Evolutionary conservation across 2,888 invertebrate genomes (phyloP).

Genomic region (Cremastinae sp.): DNA sequence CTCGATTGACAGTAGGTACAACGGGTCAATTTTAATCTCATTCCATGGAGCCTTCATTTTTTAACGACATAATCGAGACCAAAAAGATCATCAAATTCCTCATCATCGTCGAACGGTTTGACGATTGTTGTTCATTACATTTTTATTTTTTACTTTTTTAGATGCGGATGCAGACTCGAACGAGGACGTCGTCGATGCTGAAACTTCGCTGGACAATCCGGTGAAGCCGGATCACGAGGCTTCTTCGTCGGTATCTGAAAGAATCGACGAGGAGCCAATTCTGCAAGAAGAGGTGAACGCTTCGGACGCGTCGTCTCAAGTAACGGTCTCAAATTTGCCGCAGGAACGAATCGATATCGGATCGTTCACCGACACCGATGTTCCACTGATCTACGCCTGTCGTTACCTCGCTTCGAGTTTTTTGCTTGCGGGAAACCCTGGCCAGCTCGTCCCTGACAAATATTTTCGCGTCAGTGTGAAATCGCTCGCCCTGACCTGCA

Average conservation of each 20-base stretch:
- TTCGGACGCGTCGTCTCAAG: conserved; percentile 67
- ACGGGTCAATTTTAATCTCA: conserved; percentile 37
- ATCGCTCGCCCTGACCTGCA: conserved; percentile 90
- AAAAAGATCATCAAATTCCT: neutral
- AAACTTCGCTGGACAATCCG: conserved; percentile 38
- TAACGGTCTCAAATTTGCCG: conserved; percentile 66
- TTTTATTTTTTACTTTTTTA: neutral
- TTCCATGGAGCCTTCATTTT: neutral
- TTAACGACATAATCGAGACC: neutral
- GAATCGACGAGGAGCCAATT: conserved; percentile 34
- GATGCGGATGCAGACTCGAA: conserved; percentile 34
- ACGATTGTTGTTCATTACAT: neutral
- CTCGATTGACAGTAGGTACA: conserved; percentile 71
- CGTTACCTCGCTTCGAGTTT: conserved; percentile 88
- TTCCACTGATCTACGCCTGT: conserved; percentile 87
- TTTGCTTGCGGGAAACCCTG: conserved; percentile 85
- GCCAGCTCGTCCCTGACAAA: conserved; percentile 87
- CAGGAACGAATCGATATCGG: conserved; percentile 84
- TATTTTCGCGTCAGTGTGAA: conserved; percentile 94
- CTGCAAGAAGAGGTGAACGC: conserved; percentile 66
- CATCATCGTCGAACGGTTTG: neutral
- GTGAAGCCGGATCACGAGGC: neutral
- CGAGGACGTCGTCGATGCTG: conserved; percentile 43
- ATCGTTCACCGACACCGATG: conserved; percentile 84
- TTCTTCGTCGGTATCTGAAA: conserved; percentile 22